Base-by-base conservation (phyloP, 2,888 invertebrate genomes). In the Standfussiana lucernea region DNA sequence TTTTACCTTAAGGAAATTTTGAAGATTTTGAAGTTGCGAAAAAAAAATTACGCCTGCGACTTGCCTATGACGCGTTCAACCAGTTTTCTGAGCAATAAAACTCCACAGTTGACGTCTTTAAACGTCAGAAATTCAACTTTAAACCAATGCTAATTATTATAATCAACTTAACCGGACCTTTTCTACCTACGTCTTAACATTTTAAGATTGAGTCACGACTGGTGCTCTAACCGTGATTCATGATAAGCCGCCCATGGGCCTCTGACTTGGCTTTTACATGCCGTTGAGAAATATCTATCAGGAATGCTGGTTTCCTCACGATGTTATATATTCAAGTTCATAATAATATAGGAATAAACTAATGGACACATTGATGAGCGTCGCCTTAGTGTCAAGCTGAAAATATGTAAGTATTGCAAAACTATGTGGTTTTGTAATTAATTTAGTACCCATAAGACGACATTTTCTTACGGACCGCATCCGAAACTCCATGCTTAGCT, bases 161-260 rank as follows among this genome's bases (percentile, higher is more conserved):
- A 45, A 64, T 40, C 11, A 45, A 47, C 11, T 18, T 61, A 35
- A 73, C 37, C 15, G 28, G 37, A 71, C 15, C 11, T 28, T 32
- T 32, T 8, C 40, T 64, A 40, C 32, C 15, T 35, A 50, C 40
- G 18, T 45, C 18, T 53, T 28, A 24, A 66, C 15, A 4, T 65
- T 59, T 47, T 1, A 40, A 40, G 8, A 79, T 50, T 77, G 79
- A 47, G 40, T 77, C 77, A 77, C 2, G 21, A 21, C 42, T 5
- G 4, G 1, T 32, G 13, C 0, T 18, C 5, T 18, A 4, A n/a
- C 62, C 21, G 24, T 62, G 76, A 56, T n/a, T 42, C 35, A 40
- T 72, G 15, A 7, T 37, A 3, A 13, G 7, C 18, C 18, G 2
- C 13, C 18, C 10, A 24, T 6, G 11, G 11, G 5, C 0, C 24